Base-by-base conservation (phyloP, 2,113 vertebrate species). In the Percopsis transmontana region DNA sequence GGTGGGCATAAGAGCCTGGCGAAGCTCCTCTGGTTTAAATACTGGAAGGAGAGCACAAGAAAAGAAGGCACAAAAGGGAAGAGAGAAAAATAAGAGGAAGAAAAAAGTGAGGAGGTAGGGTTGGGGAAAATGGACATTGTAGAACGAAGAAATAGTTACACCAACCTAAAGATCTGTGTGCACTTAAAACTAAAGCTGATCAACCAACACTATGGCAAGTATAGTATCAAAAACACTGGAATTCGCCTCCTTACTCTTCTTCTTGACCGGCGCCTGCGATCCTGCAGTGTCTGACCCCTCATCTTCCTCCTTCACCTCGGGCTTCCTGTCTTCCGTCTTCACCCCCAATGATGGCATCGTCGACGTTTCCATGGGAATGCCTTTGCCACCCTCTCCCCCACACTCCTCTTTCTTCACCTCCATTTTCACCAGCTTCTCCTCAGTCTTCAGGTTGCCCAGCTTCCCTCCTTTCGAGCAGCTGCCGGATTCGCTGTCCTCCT, bases 1-100 rank as follows among this genome's bases (percentile, higher is more conserved):
- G 0, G 97, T 98, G 75, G 97, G 96, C 97, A 99, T 99, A 79
- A 99, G 88, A 0, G 97, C 94, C 91, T 99, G 97, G 15, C 97
- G 92, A 83, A 99, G 88, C 86, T 99, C 97, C 82, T 99, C 97
- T 18, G 97, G 97, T 79, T 99, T 99, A 80, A 99, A 99, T 85
- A 97, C 97, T 99, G 82, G 10, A 3, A 61, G 20, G 33, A 45
- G 50, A 55, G 47, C 15, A 68, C 47, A 62, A 39, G n/a, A 6
- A 62, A 52, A n/a, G 9, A 42, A 53, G 3, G 52, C n/a, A 66
- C 2, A 50, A n/a, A n/a, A n/a, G n/a, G n/a, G n/a, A n/a, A n/a
- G n/a, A n/a, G n/a, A n/a, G n/a, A n/a, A n/a, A n/a, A n/a, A n/a
- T n/a, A n/a, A n/a, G n/a, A n/a, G n/a, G n/a, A n/a, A n/a, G n/a